Evolutionary conservation across 2,888 invertebrate species (phyloP).

Genomic region (Ptychoptera albimana): DNA sequence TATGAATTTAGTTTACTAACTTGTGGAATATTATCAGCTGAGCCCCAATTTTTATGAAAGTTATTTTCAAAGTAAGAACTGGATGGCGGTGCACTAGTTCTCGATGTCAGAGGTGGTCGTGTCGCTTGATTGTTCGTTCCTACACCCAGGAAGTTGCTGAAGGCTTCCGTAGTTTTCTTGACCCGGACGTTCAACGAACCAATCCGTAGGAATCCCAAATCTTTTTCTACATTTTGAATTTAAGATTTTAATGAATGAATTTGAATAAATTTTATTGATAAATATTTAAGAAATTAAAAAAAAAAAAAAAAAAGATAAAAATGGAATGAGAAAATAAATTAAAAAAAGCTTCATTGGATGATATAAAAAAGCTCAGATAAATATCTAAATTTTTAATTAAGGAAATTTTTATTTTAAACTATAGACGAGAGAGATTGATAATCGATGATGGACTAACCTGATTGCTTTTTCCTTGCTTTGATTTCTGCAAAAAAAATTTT

Average conservation of each 20-base stretch:
- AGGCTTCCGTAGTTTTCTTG: conserved; percentile 83
- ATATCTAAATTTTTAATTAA: not conserved
- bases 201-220: conserved; percentile 77
- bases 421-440: conserved; percentile 3
- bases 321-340: not conserved
- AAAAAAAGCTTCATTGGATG: conserved; percentile 1
- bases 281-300: conserved; percentile 5
- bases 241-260: not conserved
- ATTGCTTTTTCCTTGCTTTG: conserved; percentile 55
- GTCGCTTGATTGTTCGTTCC: conserved; percentile 31
- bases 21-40: conserved; percentile 72
- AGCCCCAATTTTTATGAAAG: conserved; percentile 77
- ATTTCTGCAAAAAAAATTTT: conserved; percentile 42
- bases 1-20: conserved; percentile 21
- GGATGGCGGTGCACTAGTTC: conserved; percentile 18
- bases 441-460: conserved; percentile 34
- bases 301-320: conserved; percentile 5
- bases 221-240: conserved; percentile 49
- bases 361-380: not conserved
- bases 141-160: conserved; percentile 78
- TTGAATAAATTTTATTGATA: too few relatives aligned
- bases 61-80: conserved; percentile 38
- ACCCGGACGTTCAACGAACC: conserved; percentile 84
- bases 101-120: conserved; percentile 21
- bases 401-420: too few relatives aligned